Evolutionary conservation across 2,113 vertebrate genomes (phyloP), one percentile per base, ranked within the genome.

Genomic region (Phodopus roborovskii): DNA sequence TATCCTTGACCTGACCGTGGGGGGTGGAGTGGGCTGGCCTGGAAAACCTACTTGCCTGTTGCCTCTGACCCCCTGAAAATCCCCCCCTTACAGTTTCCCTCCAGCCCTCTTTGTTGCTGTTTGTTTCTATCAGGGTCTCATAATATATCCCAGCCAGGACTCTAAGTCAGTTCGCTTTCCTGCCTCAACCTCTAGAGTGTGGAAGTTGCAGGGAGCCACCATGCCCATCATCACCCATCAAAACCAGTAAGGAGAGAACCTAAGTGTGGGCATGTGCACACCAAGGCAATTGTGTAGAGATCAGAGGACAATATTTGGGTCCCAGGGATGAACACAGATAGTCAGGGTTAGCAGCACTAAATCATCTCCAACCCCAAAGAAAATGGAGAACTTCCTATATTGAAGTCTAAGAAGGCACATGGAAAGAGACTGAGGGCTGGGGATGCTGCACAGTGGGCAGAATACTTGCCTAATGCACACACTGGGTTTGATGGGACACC

Each of bases 381-480:
- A 74, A 74, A 42, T 5, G 10, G 71, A 42, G 33, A 70, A 68
- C 66, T 33, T 68, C 12, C 3, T 58, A 58, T 58, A 58, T 33
- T 79, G 19, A 83, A 19, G 24, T 83, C n/a, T 42, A 42, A 42
- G 39, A 30, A 42, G 4, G 6, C 39, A 28, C 19, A 26, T n/a
- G 22, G 22, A 75, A 91, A 56, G 53, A 53, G 60, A 78, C 7
- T 28, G 1, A 7, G 48, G 7, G 28, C 56, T 50, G 75, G 75
- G 5, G 30, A 42, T 4, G 1, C 20, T 1, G 10, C 39, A 11
- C 70, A n/a, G 17, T 0, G 19, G n/a, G 3, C 8, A 22, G n/a
- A 24, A 22, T 1, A 74, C 73, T 24, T 74, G 39, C 70, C 68
- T 68, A 68, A 11, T 12, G 28, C 9, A 12, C 28, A 66, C 64